Conservation (phyloP, 2,888 invertebrate genomes). For the Phengaris arion region DNA sequence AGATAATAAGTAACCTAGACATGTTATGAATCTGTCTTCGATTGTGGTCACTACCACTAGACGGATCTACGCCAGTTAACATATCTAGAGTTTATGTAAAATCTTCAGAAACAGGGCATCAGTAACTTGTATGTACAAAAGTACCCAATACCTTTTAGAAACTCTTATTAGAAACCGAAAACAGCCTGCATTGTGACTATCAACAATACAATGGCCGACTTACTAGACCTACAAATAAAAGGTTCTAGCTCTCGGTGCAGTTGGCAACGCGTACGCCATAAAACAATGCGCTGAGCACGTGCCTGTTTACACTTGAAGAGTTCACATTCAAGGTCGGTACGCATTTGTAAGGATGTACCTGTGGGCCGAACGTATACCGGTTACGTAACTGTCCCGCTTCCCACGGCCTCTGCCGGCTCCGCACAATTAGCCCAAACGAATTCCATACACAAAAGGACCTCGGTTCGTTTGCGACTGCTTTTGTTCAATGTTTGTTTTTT, state of each 20-base stretch:
- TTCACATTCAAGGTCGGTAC: slow-evolving; percentile 77
- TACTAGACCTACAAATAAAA: slow-evolving; percentile 29
- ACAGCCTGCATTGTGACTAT: neutral
- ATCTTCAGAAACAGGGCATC: neutral
- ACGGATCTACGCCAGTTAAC: too few species aligned
- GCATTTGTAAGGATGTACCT: slow-evolving; percentile 78
- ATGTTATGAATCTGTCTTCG: too few species aligned
- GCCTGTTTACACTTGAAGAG: slow-evolving; percentile 76
- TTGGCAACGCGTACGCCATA: slow-evolving; percentile 59
- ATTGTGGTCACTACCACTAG: too few species aligned
- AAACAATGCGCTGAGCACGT: slow-evolving; percentile 79
- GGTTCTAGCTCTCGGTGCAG: slow-evolving; percentile 46
- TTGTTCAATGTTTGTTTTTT: slow-evolving; percentile 16
- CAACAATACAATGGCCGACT: slow-evolving; percentile 31
- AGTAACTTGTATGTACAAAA: neutral
- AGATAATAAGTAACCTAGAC: too few species aligned
- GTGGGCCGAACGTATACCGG: slow-evolving; percentile 76
- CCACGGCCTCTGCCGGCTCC: slow-evolving; percentile 64
- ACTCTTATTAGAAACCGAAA: neutral
- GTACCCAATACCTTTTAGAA: neutral
- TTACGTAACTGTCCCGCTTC: slow-evolving; percentile 76
- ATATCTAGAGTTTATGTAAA: neutral
- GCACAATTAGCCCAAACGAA: slow-evolving; percentile 52
- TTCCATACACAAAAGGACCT: slow-evolving; percentile 30
- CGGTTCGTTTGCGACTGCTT: slow-evolving; percentile 32